Percentiles rank a stretch among this genome's conserved stretches.
Conservation (phyloP, 2,113 vertebrate species). For the Desmodus rotundus region DNA sequence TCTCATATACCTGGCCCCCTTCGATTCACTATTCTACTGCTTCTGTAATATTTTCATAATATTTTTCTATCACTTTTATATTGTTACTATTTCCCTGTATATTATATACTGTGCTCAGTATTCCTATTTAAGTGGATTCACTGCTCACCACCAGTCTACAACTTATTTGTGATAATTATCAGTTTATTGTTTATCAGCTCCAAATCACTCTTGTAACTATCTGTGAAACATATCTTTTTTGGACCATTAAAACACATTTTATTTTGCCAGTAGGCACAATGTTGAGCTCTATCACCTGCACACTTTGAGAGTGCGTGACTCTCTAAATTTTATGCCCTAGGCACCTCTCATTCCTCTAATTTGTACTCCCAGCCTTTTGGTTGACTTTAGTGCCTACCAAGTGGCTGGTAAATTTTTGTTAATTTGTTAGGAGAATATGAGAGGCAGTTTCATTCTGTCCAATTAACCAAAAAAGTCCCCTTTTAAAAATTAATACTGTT, state of each 20-base stretch:
- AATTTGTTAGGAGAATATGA: slow-evolving; percentile 1
- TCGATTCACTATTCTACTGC: background rate
- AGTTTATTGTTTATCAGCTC: background rate
- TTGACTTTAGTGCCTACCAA: background rate
- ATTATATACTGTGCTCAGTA: background rate
- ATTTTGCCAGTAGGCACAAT: background rate
- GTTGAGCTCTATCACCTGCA: background rate
- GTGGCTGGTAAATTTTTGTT: background rate
- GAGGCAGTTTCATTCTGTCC: background rate
- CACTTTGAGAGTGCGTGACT: background rate
- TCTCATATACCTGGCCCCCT: background rate
- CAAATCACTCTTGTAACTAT: background rate
- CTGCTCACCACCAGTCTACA: background rate
- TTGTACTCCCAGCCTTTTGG: background rate
- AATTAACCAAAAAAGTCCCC: background rate
- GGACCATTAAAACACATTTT: background rate
- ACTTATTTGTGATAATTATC: background rate
- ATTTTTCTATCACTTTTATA: background rate
- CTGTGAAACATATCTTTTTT: background rate
- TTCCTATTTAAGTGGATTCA: background rate
- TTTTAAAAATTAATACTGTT: background rate
- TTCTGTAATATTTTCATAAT: background rate
- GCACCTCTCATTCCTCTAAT: background rate
- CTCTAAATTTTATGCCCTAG: background rate
- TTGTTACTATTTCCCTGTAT: background rate